Evolutionary conservation across 2,113 vertebrate species (phyloP), one percentile per base, ranked within the genome.

Genomic region (Camelus dromedarius): DNA sequence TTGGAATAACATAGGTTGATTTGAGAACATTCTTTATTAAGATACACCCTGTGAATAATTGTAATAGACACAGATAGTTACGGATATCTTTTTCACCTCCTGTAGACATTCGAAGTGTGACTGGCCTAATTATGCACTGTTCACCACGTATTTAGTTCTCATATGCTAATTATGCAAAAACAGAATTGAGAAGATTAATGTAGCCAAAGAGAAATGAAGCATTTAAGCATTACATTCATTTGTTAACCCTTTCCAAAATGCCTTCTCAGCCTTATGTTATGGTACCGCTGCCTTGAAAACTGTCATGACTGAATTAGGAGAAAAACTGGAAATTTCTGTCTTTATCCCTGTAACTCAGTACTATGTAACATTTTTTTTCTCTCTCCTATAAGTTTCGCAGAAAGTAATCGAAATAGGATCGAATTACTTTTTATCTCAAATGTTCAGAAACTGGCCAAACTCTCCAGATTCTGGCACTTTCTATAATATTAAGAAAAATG

Each of bases 71-170:
- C 35, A 19, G 60, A 86, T 38, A 90, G 24, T 46, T 88, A 26
- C 15, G 18, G 18, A 60, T 60, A 81, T 16, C 35, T 32, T 79
- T 76, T 88, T 62, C 28, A 76, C 19, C 14, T 93, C 22, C 66
- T 70, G 7, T 77, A 85, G 24, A 60, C 18, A n/a, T 75, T 58
- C 35, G 67, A 72, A 91, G 62, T 81, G 38, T 90, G 64, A 96
- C 70, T 77, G 72, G 46, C n/a, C 38, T 92, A 60, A 97, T 95
- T 93, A 88, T 62, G 58, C 2, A 42, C 20, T 73, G 5, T 56
- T 94, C 80, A 92, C 9, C 28, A 81, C 66, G 22, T 84, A 88
- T 97, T 91, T 70, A 84, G 10, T 76, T 93, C 30, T 72, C 6
- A 10, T 42, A 16, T 81, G 56, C 32, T 92, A 77, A 91, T 85